Evolutionary conservation across 2,888 invertebrate species (phyloP).

Genomic region (Parnassius smintheus): DNA sequence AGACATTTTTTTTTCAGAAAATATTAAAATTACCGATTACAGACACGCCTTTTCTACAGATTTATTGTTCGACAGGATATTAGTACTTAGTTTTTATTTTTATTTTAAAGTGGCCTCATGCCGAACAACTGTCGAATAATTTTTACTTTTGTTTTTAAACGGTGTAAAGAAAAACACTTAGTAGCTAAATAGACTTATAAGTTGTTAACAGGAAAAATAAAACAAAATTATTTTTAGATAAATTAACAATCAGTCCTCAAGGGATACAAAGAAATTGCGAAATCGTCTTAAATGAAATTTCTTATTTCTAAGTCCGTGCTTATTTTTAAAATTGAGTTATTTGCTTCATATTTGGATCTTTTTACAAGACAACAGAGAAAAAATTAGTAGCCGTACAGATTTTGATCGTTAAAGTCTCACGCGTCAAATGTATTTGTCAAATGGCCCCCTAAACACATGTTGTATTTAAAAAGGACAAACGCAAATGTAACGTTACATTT

Average conservation of each 20-base stretch:
- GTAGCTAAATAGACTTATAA: too few relatives aligned
- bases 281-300: neutral
- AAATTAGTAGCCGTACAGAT: slow-evolving; percentile 27
- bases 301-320: neutral
- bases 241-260: slow-evolving; percentile 2
- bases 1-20: too few relatives aligned
- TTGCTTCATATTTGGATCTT: slow-evolving; percentile 31
- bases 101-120: too few relatives aligned
- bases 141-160: too few relatives aligned
- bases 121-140: too few relatives aligned
- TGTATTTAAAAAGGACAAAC: too few relatives aligned
- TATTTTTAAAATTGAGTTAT: neutral
- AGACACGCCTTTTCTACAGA: too few relatives aligned
- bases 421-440: slow-evolving; percentile 70
- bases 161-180: too few relatives aligned
- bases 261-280: neutral
- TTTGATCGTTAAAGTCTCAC: slow-evolving; percentile 48
- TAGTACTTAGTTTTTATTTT: too few relatives aligned
- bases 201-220: neutral
- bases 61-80: too few relatives aligned
- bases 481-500: too few relatives aligned
- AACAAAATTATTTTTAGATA: neutral
- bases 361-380: slow-evolving; percentile 24
- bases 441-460: slow-evolving; percentile 46
- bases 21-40: too few relatives aligned